Evolutionary conservation across 1,140 invertebrate genomes (phyloP).

Genomic region (Scaptomyza hsui): DNA sequence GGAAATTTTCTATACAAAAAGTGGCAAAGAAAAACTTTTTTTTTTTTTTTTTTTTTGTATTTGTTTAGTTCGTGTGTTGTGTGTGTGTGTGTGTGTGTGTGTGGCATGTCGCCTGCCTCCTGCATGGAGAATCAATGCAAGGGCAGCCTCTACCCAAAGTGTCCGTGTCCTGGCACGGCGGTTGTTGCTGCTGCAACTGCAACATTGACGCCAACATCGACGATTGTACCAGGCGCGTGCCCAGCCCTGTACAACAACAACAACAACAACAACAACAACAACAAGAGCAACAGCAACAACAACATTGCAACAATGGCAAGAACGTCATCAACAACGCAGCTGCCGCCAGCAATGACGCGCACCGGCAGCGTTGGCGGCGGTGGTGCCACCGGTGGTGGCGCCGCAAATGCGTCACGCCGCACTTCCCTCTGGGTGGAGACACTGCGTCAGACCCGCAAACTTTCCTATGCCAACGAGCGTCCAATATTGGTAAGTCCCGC

Average conservation of each 20-base stretch:
- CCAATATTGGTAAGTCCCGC: constrained; percentile 65
- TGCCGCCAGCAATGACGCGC: constrained; percentile 51
- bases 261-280: too few species aligned
- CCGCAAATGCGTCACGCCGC: constrained; percentile 61
- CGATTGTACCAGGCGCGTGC: constrained; percentile 19
- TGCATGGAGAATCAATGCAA: constrained; percentile 71
- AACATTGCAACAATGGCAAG: constrained; percentile 38
- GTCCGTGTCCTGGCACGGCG: constrained; percentile 12
- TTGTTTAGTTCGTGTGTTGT: constrained; percentile 6
- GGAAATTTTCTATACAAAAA: background rate
- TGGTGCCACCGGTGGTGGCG: constrained; percentile 22
- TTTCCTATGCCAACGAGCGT: constrained; percentile 68
- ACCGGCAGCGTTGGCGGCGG: background rate
- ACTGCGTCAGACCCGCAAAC: constrained; percentile 68
- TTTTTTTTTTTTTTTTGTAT: constrained; percentile 2
- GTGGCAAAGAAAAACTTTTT: background rate
- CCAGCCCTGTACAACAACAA: background rate
- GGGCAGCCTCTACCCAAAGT: constrained; percentile 35
- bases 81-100: constrained; percentile 19
- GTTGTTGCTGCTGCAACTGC: constrained; percentile 2
- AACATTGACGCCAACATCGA: background rate
- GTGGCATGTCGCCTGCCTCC: constrained; percentile 74
- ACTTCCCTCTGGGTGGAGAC: constrained; percentile 74
- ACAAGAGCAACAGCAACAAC: too few species aligned
- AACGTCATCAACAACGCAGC: constrained; percentile 38